Evolutionary conservation across 2,113 vertebrate genomes (phyloP), one percentile per base, ranked within the genome.

Genomic region (Vanacampus margaritifer): DNA sequence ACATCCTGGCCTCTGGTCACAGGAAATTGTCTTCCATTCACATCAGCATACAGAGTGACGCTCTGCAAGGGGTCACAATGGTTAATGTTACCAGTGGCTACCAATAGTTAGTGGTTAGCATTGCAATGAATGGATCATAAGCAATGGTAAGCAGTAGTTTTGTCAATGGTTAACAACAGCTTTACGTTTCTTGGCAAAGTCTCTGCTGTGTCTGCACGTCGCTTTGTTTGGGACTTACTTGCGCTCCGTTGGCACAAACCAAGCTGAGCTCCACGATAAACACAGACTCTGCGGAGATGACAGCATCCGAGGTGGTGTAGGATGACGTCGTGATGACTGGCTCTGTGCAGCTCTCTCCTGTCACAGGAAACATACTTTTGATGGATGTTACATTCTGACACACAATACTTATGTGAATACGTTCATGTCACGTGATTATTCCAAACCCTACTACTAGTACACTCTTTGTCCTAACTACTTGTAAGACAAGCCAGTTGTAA

Each of bases 211-310:
- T 35, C 32, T 17, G 4, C 35, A 17, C 16, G 23, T 23, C 7
- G 59, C 14, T n/a, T 36, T 35, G 62, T 16, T 9, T 3, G n/a
- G 61, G 45, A 23, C n/a, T 17, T 71, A 96, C 95, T 93, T 97
- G 95, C 0, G 93, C 95, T 68, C 94, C 94, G 72, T 96, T 96
- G 57, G 93, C 92, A 85, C 96, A 98, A 0, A 90, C 86, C 74
- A 98, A 81, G 23, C 93, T 95, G 50, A 97, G 92, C 46, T 98
- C 95, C 58, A 98, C 95, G 28, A 98, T 95, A 76, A 97, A 97
- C 37, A 96, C 95, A 0, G 94, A 94, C 89, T 96, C 95, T 0
- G 95, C 95, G 32, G 95, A 91, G 81, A 98, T 95, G 74, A 97
- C 93, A 0, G 95, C 95, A 50, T 97, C 95, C 0, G 92, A 92